Evolutionary conservation across 2,888 invertebrate species (phyloP).

Genomic region (Patella caerulea): DNA sequence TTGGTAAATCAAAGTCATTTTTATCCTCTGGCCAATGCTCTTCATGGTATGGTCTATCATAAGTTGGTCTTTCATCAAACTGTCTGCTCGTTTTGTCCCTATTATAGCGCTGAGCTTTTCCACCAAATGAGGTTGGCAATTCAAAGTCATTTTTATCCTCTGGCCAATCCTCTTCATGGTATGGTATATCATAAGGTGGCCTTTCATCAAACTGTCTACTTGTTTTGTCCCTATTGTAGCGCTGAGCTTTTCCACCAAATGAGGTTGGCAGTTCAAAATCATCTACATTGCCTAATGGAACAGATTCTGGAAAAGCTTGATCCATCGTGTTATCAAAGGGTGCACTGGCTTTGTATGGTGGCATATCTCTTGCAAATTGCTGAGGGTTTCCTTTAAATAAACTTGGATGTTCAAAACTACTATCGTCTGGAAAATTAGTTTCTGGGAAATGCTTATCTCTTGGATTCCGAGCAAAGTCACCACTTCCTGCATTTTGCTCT

Average conservation of each 20-base stretch:
- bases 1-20: too few species aligned
- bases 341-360: too few species aligned
- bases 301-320: too few species aligned
- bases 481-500: too few species aligned
- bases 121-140: conserved; percentile 1
- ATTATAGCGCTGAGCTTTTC: background rate
- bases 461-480: too few species aligned
- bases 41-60: too few species aligned
- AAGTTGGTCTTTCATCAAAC: too few species aligned
- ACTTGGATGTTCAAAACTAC: background rate
- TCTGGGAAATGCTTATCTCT: background rate
- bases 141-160: background rate
- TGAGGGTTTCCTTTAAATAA: background rate
- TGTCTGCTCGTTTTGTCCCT: background rate
- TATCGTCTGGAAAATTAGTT: background rate
- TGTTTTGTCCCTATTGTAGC: background rate
- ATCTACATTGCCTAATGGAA: background rate
- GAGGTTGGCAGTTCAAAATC: background rate
- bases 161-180: background rate
- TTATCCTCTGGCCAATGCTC: too few species aligned
- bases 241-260: background rate
- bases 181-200: background rate
- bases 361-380: too few species aligned
- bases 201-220: background rate
- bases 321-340: too few species aligned